Percentiles rank a stretch among this genome's conserved stretches.
Conservation (phyloP, 2,888 invertebrate genomes). For the Tineola bisselliella region DNA sequence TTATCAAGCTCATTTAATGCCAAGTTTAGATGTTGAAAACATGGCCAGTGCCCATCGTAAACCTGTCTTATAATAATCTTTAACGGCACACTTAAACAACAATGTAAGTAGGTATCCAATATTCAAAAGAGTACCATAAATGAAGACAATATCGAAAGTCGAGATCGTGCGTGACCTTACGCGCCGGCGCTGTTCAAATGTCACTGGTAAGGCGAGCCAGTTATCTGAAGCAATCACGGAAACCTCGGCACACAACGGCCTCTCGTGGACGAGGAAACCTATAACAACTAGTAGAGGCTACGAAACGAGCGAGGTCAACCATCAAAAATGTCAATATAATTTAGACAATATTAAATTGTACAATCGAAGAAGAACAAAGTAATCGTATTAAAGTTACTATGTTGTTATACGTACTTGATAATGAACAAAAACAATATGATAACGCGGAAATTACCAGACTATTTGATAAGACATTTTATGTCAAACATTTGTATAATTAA, state of each 20-base stretch:
- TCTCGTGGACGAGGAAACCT: constrained; percentile 9
- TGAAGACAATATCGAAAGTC: constrained; percentile 13
- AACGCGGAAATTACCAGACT: background rate
- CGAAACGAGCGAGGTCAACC: background rate
- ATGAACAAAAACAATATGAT: constrained; percentile 2
- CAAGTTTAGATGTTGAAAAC: background rate
- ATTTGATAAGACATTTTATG: background rate
- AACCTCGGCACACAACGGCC: background rate
- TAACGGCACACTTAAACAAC: background rate
- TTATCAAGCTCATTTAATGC: background rate
- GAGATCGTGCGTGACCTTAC: constrained; percentile 13
- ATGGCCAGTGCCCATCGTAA: background rate
- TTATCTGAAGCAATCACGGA: constrained; percentile 10
- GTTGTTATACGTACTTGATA: background rate
- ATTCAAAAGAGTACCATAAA: constrained; percentile 11
- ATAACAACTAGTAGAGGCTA: background rate
- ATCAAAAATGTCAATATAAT: background rate
- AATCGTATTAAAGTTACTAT: background rate
- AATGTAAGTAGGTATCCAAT: constrained; percentile 9
- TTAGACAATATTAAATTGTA: background rate
- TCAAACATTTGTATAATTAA: too few relatives aligned
- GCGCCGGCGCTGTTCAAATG: constrained; percentile 9
- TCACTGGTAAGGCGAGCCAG: background rate
- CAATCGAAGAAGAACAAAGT: background rate
- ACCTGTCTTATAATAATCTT: background rate